Conservation (phyloP, 2,797 vertebrate species). For the Agapornis canus region DNA sequence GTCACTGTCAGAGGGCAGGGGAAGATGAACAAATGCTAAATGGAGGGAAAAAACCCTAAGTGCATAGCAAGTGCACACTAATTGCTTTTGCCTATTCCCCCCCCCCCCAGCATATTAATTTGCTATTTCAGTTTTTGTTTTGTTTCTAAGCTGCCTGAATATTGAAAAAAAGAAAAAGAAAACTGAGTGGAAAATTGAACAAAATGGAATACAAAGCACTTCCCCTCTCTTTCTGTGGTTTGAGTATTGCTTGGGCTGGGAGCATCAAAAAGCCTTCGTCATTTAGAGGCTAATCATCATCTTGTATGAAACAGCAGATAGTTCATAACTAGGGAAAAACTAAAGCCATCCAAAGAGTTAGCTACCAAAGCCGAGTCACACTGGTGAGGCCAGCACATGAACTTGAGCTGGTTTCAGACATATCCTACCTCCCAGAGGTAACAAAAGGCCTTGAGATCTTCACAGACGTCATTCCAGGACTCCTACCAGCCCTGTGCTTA, state of each 20-base stretch:
- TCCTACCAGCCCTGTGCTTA: background rate
- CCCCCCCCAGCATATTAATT: slow-evolving; percentile 23
- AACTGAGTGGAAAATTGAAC: slow-evolving; percentile 19
- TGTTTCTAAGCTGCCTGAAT: slow-evolving; percentile 3
- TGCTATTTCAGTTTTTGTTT: slow-evolving; percentile 43
- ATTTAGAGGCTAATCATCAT: background rate
- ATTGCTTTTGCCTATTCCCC: slow-evolving; percentile 23
- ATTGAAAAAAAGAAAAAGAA: background rate
- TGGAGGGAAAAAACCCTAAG: background rate
- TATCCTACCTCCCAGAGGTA: background rate
- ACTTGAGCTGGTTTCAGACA: background rate
- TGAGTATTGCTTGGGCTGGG: background rate
- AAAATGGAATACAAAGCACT: slow-evolving; percentile 41
- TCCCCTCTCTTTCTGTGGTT: slow-evolving; percentile 25
- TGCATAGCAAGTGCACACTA: slow-evolving; percentile 6
- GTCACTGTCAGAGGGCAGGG: background rate
- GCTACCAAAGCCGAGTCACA: slow-evolving; percentile 6
- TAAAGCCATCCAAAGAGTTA: background rate
- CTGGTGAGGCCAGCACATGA: background rate
- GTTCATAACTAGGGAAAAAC: background rate
- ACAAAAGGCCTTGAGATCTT: background rate
- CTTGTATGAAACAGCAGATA: background rate
- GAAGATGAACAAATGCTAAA: slow-evolving; percentile 11
- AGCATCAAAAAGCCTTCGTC: background rate
- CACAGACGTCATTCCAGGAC: background rate